phyloP scores from a whole-genome alignment of 1,140 invertebrate genomes.

The Drosophila subpulchrella region DNA sequence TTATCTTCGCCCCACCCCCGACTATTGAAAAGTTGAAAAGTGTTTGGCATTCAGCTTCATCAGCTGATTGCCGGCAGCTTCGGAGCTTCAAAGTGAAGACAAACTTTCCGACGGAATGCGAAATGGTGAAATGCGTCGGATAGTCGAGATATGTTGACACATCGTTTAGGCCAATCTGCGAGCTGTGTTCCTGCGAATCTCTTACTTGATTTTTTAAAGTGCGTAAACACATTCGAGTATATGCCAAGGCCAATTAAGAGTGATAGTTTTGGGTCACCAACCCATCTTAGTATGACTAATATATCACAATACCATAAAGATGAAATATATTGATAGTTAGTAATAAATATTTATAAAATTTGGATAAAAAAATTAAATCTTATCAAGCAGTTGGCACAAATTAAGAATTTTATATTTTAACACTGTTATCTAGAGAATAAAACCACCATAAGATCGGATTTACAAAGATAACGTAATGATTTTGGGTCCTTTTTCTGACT shows the following conservation, averaged over 20 bases:
- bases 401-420: too few species aligned
- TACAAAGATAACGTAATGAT: too few species aligned
- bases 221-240: neutral
- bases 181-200: neutral
- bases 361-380: too few species aligned
- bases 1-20: slow-evolving; percentile 11
- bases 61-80: slow-evolving; percentile 28
- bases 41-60: slow-evolving; percentile 42
- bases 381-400: too few species aligned
- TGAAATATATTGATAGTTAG: too few species aligned
- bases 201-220: neutral
- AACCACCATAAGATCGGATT: too few species aligned
- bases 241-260: neutral
- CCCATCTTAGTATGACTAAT: too few species aligned
- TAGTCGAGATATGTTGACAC: slow-evolving; percentile 22
- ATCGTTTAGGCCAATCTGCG: slow-evolving; percentile 23
- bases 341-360: too few species aligned
- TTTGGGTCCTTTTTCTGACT: too few species aligned
- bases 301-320: too few species aligned
- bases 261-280: too few species aligned
- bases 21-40: slow-evolving; percentile 32
- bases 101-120: slow-evolving; percentile 25
- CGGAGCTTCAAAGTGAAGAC: slow-evolving; percentile 1
- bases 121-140: neutral
- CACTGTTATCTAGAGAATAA: too few species aligned